These are phyloP conservation scores for Clamator glandarius DNA, from an alignment of 2,797 vertebrate species.

Conservation along the genomic window DNA sequence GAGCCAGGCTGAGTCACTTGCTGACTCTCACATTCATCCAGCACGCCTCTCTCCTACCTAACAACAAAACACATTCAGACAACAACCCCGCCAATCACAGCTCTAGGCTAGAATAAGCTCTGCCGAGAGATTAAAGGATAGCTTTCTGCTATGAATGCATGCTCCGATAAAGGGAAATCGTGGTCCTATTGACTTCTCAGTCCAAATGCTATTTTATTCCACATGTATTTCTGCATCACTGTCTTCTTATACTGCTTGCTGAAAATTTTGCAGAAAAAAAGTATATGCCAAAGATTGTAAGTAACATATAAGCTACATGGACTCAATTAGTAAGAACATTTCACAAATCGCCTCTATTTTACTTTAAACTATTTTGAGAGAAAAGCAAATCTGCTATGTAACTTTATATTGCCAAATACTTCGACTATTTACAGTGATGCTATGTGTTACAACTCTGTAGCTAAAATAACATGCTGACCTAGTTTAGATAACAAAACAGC, in stretches of 20 bases:
- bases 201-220: not conserved
- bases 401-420: not conserved
- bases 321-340: not conserved
- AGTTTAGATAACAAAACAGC: slow-evolving; percentile 40
- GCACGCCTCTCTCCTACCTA: slow-evolving; percentile 34
- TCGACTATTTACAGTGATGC: not conserved
- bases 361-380: not conserved
- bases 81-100: slow-evolving; percentile 46
- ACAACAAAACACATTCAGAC: slow-evolving; percentile 47
- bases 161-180: slow-evolving; percentile 20
- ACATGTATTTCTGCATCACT: not conserved
- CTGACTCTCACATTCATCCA: slow-evolving; percentile 31
- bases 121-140: slow-evolving; percentile 43
- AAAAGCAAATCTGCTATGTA: not conserved
- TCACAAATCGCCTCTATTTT: not conserved
- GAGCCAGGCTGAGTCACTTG: slow-evolving; percentile 48
- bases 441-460: not conserved
- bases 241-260: not conserved
- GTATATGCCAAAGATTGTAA: not conserved
- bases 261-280: not conserved
- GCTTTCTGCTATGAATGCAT: slow-evolving; percentile 23
- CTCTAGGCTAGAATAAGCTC: slow-evolving; percentile 58
- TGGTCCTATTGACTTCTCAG: not conserved
- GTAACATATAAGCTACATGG: not conserved
- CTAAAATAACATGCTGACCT: slow-evolving; percentile 44